Evolutionary conservation across 2,888 invertebrate species (phyloP).

Genomic region (Epinotia ramella): DNA sequence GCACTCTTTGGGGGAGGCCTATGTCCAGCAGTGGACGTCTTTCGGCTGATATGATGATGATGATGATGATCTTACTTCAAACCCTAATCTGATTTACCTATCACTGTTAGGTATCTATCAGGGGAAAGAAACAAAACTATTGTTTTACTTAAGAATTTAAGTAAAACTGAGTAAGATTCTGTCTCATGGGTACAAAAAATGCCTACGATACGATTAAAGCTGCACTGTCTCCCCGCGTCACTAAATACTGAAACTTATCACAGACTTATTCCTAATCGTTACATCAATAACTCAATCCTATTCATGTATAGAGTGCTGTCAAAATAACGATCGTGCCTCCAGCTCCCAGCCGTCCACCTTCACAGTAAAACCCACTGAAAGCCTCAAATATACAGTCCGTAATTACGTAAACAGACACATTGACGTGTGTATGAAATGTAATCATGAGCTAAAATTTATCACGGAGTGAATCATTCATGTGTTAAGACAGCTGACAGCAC

Average conservation of each 20-base stretch:
- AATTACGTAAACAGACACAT: constrained; percentile 84
- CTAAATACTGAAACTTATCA: constrained; percentile 55
- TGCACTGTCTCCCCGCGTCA: constrained; percentile 10
- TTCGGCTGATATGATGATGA: no score
- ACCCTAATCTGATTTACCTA: background rate
- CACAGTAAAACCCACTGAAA: constrained; percentile 72
- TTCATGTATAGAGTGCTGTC: constrained; percentile 69
- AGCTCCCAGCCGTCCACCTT: constrained; percentile 71
- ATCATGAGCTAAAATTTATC: constrained; percentile 85
- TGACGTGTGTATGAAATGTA: constrained; percentile 83
- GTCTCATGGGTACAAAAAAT: background rate
- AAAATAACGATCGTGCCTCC: constrained; percentile 65
- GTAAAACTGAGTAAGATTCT: background rate
- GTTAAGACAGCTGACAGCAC: constrained; percentile 83
- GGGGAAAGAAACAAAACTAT: background rate
- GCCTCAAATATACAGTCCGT: constrained; percentile 73
- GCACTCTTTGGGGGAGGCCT: no score
- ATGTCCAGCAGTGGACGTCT: no score
- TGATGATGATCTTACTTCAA: no score
- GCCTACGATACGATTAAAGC: background rate
- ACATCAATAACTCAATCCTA: constrained; percentile 74
- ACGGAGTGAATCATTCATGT: constrained; percentile 84
- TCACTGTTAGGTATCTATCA: background rate
- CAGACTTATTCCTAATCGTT: constrained; percentile 72
- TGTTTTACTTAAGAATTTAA: background rate